A percentile compares a stretch with the other conserved stretches of the same genome.
Conservation (phyloP, 2,113 vertebrate genomes). For the Kryptolebias marmoratus region DNA sequence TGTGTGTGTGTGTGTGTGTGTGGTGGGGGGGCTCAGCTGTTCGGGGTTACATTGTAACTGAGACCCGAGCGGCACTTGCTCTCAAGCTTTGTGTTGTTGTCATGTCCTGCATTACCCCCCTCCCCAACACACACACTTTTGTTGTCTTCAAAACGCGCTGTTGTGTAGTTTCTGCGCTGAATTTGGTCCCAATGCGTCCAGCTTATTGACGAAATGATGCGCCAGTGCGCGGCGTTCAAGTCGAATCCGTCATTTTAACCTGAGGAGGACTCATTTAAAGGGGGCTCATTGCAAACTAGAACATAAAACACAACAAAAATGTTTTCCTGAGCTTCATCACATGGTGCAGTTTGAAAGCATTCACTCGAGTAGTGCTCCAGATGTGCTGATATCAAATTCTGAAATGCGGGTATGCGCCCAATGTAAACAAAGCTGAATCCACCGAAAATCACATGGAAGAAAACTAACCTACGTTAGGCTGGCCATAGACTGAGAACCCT, state of each 20-base stretch:
- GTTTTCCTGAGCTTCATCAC: too few species aligned
- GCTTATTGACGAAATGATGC: background rate
- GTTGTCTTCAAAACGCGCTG: background rate
- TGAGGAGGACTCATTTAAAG: background rate
- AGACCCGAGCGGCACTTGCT: conserved; percentile 43
- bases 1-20: conserved; percentile 12
- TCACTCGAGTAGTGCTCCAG: too few species aligned
- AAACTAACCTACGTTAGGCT: too few species aligned
- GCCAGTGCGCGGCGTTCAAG: background rate
- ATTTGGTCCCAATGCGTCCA: background rate
- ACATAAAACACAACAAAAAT: too few species aligned
- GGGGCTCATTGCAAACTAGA: too few species aligned
- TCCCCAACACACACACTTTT: background rate
- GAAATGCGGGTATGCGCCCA: too few species aligned
- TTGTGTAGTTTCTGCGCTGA: conserved; percentile 2
- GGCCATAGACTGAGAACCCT: too few species aligned
- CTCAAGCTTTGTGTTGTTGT: conserved; percentile 50
- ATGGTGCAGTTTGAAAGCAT: too few species aligned
- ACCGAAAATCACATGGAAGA: too few species aligned
- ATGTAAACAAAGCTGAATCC: too few species aligned
- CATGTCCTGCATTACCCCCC: conserved; percentile 41
- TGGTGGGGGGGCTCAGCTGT: conserved; percentile 50
- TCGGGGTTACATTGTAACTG: conserved; percentile 33
- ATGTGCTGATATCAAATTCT: too few species aligned
- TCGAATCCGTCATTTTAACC: background rate